Base-by-base conservation (phyloP, 2,113 vertebrate genomes). In the Tor tambroides region DNA sequence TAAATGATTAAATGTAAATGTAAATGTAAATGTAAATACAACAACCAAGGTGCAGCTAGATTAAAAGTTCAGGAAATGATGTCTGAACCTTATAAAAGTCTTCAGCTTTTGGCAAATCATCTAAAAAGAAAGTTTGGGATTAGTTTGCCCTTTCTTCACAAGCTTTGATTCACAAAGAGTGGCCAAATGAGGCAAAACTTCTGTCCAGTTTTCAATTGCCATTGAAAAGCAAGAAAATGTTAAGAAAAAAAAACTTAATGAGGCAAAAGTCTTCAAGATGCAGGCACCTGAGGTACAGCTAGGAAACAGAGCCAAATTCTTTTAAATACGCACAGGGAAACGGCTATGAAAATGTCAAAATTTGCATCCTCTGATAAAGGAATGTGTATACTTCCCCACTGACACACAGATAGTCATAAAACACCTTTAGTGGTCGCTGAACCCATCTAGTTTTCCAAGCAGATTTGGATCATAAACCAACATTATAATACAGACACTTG, bases 321-420 rank as follows among this genome's bases (percentile, higher is more conserved):
- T 21, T 14, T 5, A 71, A 77, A 28, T 17, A 69, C 11, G 35
- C 43, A 56, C 14, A 78, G 35, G 56, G 61, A 61, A 79, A 30
- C n/a, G 14, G 59, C 19, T 84, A 38, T 67, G 56, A 72, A 82
- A 89, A 84, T 78, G n/a, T 35, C 43, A 28, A 21, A 21, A 84
- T 89, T 89, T 89, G 81, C 75, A 84, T 84, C 75, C 26, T 32
- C 30, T 74, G 10, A 35, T 63, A 74, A 30, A 86, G 32, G 28
- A 65, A 69, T 80, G 67, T 76, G 71, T 89, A 59, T 83, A 87
- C 69, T 89, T 87, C 35, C 85, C 65, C 46, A 82, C 59, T 23
- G 38, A 85, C 76, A 56, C 4, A n/a, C 46, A 23, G n/a, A 80
- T 4, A 51, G 63, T 35, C 17, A 56, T 74, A 56, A 83, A 86